These are phyloP conservation scores for Lasioglossum pauxillum DNA, from an alignment of 2,888 invertebrate species.

Conservation along the genomic window DNA sequence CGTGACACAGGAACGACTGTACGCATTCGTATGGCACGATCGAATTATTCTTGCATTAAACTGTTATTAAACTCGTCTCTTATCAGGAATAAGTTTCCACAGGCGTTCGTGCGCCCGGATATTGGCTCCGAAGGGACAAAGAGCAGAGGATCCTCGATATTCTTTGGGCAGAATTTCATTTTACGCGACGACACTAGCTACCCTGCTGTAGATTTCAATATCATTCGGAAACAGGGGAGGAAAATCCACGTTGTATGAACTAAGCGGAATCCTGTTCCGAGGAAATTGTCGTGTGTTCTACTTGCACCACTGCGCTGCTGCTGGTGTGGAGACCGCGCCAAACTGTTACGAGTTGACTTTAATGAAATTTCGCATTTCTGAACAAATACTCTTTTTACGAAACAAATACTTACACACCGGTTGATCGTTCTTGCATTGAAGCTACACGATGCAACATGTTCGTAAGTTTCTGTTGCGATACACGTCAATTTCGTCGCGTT, in stretches of 20 bases:
- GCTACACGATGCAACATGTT: background rate
- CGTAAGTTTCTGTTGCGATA: background rate
- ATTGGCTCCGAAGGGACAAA: conserved; percentile 17
- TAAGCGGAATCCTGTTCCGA: conserved; percentile 8
- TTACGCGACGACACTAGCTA: background rate
- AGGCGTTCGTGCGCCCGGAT: conserved; percentile 21
- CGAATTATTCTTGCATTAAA: conserved; percentile 28
- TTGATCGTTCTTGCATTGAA: background rate
- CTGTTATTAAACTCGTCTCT: conserved; percentile 32
- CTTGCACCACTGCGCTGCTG: background rate
- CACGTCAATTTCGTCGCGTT: background rate
- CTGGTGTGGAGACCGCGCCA: background rate
- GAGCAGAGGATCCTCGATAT: background rate
- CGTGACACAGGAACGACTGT: background rate
- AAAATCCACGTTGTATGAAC: conserved; percentile 2
- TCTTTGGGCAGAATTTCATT: conserved; percentile 38
- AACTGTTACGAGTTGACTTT: background rate
- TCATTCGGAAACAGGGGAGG: conserved; percentile 13
- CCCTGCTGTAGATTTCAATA: conserved; percentile 32
- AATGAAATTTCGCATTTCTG: background rate
- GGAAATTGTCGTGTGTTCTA: background rate
- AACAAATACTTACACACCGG: background rate
- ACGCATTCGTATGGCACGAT: background rate
- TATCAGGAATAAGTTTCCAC: conserved; percentile 24
- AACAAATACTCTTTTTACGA: background rate